These are phyloP conservation scores for Ectropis grisescens DNA, from an alignment of 1,140 invertebrate genomes.

Conservation along the genomic window DNA sequence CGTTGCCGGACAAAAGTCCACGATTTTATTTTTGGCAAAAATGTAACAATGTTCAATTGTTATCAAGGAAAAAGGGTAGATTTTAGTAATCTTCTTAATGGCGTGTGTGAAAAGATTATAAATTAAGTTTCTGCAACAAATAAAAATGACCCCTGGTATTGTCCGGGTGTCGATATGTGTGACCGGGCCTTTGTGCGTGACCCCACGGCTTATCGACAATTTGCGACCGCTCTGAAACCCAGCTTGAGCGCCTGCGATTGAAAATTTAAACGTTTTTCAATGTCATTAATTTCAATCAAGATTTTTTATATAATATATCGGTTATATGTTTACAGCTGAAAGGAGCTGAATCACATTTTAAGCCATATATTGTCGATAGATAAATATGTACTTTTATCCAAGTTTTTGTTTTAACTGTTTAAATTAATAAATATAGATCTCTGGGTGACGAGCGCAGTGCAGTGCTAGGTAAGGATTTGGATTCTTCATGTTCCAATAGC, in stretches of 20 bases:
- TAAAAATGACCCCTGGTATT: constrained; percentile 66
- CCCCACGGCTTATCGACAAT: constrained; percentile 54
- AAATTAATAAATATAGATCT: too few relatives aligned
- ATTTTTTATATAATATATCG: too few relatives aligned
- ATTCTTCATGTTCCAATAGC: too few relatives aligned
- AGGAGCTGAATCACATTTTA: too few relatives aligned
- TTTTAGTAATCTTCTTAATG: constrained; percentile 69
- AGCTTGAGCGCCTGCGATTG: constrained; percentile 36
- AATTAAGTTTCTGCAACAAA: constrained; percentile 70
- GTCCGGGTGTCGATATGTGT: constrained; percentile 64
- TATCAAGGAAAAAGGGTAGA: constrained; percentile 62
- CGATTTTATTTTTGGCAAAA: constrained; percentile 39
- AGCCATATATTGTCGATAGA: too few relatives aligned
- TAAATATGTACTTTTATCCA: too few relatives aligned
- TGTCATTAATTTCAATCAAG: constrained; percentile 24
- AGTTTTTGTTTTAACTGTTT: too few relatives aligned
- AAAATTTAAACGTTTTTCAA: constrained; percentile 19
- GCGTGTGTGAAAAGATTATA: constrained; percentile 69
- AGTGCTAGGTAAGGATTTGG: too few relatives aligned
- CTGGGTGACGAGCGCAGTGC: too few relatives aligned
- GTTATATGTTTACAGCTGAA: too few relatives aligned
- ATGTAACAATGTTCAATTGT: constrained; percentile 64
- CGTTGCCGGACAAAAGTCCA: constrained; percentile 32
- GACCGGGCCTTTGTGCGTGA: constrained; percentile 60
- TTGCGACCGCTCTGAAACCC: constrained; percentile 46